Evolutionary conservation across 92 coral and sea anemone species (phyloP).

Genomic region (Pocillopora meandrina): DNA sequence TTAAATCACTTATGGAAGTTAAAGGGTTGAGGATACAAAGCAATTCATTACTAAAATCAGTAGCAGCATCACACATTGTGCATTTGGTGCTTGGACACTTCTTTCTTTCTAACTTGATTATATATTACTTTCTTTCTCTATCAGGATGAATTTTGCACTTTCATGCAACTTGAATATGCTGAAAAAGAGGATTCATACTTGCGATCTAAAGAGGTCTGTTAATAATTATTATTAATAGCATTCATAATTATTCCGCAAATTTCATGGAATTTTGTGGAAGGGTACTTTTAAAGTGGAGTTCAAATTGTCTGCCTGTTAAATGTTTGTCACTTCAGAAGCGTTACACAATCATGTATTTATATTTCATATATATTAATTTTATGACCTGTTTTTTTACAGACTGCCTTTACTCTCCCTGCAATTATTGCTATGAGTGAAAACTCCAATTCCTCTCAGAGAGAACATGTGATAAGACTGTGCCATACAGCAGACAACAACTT

Average conservation of each 20-base stretch:
- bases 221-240: background rate
- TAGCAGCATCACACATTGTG: no score
- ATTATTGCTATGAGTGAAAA: slow-evolving; percentile 82
- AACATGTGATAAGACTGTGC: slow-evolving; percentile 88
- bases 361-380: no score
- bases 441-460: slow-evolving; percentile 95
- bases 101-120: background rate
- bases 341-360: no score
- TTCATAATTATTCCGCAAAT: background rate
- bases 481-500: slow-evolving; percentile 91
- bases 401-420: slow-evolving; percentile 93
- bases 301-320: no score
- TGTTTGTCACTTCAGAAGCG: background rate
- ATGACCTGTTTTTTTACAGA: slow-evolving; percentile 49
- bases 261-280: background rate
- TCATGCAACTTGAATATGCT: slow-evolving; percentile 99
- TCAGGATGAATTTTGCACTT: slow-evolving; percentile 98
- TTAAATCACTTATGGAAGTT: no score
- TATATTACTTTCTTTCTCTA: background rate
- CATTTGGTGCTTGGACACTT: no score
- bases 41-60: no score
- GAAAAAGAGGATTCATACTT: slow-evolving; percentile 97
- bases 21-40: no score
- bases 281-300: no score
- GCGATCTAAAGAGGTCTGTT: slow-evolving; percentile 90